Conservation (phyloP, 2,888 invertebrate genomes). For the Agonopterix arenella region DNA sequence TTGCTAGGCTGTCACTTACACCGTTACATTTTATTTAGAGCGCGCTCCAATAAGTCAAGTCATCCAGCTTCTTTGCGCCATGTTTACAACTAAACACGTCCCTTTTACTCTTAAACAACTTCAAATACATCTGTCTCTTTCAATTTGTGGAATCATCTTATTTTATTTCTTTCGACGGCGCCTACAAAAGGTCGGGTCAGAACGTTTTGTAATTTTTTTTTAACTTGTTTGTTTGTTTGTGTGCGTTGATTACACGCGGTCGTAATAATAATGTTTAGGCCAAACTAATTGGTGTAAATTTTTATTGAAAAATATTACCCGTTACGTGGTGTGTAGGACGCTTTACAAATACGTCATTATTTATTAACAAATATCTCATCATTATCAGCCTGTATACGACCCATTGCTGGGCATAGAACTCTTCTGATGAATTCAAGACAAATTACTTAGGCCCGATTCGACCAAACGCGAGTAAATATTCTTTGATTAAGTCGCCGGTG, state of each 20-base stretch:
- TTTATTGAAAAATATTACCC: conserved; percentile 54
- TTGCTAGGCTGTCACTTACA: too few relatives aligned
- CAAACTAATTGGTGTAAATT: conserved; percentile 69
- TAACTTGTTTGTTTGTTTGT: conserved; percentile 44
- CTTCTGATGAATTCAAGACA: too few relatives aligned
- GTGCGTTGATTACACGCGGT: conserved; percentile 53
- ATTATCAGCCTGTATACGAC: too few relatives aligned
- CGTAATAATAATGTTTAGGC: conserved; percentile 69
- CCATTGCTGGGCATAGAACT: too few relatives aligned
- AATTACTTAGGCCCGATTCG: too few relatives aligned
- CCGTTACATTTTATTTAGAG: too few relatives aligned
- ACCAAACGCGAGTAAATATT: too few relatives aligned
- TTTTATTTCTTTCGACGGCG: conserved; percentile 33
- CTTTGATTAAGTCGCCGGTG: too few relatives aligned
- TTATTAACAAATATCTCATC: background rate
- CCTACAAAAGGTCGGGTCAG: conserved; percentile 67
- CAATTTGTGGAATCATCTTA: conserved; percentile 9
- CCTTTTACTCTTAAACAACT: conserved; percentile 15
- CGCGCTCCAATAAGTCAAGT: too few relatives aligned
- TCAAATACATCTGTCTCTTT: conserved; percentile 21
- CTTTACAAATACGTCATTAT: too few relatives aligned
- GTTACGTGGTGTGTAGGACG: too few relatives aligned
- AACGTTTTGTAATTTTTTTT: conserved; percentile 50
- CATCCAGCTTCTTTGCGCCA: too few relatives aligned
- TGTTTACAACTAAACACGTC: conserved; percentile 9